Evolutionary conservation across 35 echinoderm and acorn worm genomes (phyloP).

Genomic region (Heliocidaris tuberculata): DNA sequence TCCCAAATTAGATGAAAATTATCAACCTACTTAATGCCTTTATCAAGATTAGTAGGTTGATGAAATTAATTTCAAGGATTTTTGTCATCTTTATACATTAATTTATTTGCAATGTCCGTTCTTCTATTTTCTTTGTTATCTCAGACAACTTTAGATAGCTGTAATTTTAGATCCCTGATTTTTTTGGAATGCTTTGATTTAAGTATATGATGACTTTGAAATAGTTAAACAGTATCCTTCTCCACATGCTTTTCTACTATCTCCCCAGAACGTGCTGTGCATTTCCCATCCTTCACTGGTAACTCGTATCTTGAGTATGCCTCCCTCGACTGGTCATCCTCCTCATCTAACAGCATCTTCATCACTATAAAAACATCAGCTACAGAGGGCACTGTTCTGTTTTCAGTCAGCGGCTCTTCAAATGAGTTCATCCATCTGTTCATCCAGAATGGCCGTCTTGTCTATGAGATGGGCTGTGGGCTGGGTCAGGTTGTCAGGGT

Average conservation of each 20-base stretch:
- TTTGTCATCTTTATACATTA: too few species aligned
- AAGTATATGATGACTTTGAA: not conserved
- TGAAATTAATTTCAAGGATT: too few species aligned
- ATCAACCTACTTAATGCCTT: too few species aligned
- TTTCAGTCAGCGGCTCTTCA: not conserved
- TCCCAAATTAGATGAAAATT: too few species aligned
- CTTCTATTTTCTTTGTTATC: too few species aligned
- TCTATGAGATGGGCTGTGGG: slow-evolving; percentile 68
- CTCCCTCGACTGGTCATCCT: slow-evolving; percentile 50
- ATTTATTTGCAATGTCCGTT: too few species aligned
- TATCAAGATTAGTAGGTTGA: too few species aligned
- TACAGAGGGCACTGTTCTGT: slow-evolving; percentile 57
- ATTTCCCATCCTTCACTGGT: slow-evolving; percentile 82
- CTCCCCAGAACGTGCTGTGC: slow-evolving; percentile 62
- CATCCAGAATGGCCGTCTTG: slow-evolving; percentile 47
- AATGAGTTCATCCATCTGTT: slow-evolving; percentile 71
- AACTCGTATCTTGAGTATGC: slow-evolving; percentile 67
- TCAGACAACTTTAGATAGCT: too few species aligned
- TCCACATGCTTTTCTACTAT: not conserved
- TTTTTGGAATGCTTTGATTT: not conserved
- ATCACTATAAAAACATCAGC: slow-evolving; percentile 55
- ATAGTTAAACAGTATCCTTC: not conserved
- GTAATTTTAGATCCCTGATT: too few species aligned
- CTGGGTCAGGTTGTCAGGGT: slow-evolving; percentile 63
- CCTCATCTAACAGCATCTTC: slow-evolving; percentile 56